These are phyloP conservation scores for Characodon lateralis DNA, from an alignment of 2,797 vertebrate species.

Conservation along the genomic window DNA sequence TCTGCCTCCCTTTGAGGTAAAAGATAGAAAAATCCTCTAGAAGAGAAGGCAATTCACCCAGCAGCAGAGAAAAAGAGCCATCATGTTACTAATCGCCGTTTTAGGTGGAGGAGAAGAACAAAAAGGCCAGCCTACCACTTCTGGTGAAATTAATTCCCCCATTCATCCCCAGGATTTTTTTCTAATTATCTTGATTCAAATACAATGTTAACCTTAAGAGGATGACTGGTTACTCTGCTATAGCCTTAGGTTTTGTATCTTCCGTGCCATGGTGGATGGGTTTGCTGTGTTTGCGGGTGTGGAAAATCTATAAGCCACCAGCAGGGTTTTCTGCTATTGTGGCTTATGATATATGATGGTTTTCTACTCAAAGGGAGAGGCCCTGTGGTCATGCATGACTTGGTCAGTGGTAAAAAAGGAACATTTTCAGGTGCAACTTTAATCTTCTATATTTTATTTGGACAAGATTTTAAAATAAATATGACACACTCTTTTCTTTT, in stretches of 20 bases:
- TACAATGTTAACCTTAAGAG: slow-evolving; percentile 21
- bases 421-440: not conserved
- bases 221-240: slow-evolving; percentile 13
- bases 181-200: slow-evolving; percentile 39
- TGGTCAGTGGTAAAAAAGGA: slow-evolving; percentile 8
- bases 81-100: slow-evolving; percentile 18
- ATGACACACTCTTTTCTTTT: not conserved
- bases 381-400: slow-evolving; percentile 29
- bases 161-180: slow-evolving; percentile 33
- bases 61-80: slow-evolving; percentile 20
- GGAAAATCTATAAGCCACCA: slow-evolving; percentile 32
- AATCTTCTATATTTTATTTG: not conserved
- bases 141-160: slow-evolving; percentile 23
- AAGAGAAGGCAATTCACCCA: slow-evolving; percentile 9
- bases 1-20: slow-evolving; percentile 64
- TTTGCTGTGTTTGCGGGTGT: slow-evolving; percentile 15
- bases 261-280: slow-evolving; percentile 24
- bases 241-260: slow-evolving; percentile 35
- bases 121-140: slow-evolving; percentile 3
- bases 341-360: slow-evolving; percentile 36
- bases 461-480: not conserved
- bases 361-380: slow-evolving; percentile 23
- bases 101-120: not conserved
- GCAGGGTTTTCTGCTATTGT: slow-evolving; percentile 27
- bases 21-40: slow-evolving; percentile 32